Conservation (phyloP, 2,113 vertebrate genomes). For the Opisthocomus hoazin region DNA sequence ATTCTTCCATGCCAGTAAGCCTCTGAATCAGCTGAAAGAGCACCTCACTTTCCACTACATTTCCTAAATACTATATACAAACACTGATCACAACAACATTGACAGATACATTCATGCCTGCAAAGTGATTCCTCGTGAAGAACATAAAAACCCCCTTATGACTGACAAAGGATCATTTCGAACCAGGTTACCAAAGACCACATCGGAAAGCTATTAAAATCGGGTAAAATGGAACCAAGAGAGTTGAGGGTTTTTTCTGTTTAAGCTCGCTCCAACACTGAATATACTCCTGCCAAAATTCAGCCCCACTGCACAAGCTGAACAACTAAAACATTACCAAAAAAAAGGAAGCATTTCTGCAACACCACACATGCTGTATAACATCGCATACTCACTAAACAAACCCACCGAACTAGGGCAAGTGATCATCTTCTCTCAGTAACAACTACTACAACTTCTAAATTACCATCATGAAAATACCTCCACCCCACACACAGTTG, state of each 20-base stretch:
- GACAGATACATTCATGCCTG: not conserved
- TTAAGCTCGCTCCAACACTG: not conserved
- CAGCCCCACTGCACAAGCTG: not conserved
- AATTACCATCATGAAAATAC: not conserved
- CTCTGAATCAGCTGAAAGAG: not conserved
- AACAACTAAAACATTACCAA: not conserved
- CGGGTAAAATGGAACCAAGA: not conserved
- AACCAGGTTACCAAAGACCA: not conserved
- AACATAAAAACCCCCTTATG: not conserved
- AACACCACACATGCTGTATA: not conserved
- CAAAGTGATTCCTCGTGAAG: not conserved
- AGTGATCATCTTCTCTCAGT: not conserved
- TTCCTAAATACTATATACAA: slow-evolving; percentile 6
- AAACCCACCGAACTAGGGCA: not conserved
- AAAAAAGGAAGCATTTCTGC: not conserved
- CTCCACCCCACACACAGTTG: not conserved
- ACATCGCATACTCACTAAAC: not conserved
- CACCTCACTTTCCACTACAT: not conserved
- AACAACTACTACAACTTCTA: not conserved
- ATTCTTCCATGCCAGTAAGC: not conserved
- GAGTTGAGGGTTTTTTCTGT: not conserved
- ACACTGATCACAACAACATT: not conserved
- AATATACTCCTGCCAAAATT: not conserved
- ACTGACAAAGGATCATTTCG: not conserved
- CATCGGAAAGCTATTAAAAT: not conserved